Conservation (phyloP, 2,797 vertebrate genomes). For the Garrulus glandarius region DNA sequence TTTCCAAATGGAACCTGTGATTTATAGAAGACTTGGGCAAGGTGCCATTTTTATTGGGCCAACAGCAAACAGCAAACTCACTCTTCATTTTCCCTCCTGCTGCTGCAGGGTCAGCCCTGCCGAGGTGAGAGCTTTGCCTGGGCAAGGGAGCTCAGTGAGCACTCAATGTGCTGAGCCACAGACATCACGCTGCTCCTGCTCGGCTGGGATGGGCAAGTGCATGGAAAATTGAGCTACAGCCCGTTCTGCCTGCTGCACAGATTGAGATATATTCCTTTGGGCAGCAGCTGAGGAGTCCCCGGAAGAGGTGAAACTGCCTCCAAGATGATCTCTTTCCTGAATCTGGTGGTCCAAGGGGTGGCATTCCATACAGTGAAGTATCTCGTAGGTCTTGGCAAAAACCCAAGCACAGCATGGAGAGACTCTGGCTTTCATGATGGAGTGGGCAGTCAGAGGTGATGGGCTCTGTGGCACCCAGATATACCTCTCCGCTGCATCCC, state of each 20-base stretch:
- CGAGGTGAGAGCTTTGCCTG: neutral
- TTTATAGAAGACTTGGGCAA: slow-evolving; percentile 62
- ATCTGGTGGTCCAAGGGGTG: neutral
- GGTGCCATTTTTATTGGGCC: slow-evolving; percentile 36
- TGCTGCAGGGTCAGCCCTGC: neutral
- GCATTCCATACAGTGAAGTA: neutral
- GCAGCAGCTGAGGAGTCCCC: neutral
- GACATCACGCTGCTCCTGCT: neutral
- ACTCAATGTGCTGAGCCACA: fast-evolving
- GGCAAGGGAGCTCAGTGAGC: neutral
- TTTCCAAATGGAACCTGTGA: slow-evolving; percentile 55
- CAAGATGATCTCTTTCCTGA: neutral
- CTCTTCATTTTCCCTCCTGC: neutral
- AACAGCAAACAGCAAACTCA: neutral
- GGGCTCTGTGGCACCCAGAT: neutral
- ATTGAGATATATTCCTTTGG: neutral
- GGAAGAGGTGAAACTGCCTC: neutral
- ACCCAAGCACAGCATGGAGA: neutral
- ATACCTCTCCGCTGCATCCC: fast-evolving
- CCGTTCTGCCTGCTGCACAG: neutral
- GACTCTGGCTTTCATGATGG: neutral
- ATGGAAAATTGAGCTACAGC: neutral
- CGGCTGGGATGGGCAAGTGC: fast-evolving
- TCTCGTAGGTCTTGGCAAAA: neutral
- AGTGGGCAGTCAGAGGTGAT: neutral